A percentile compares a stretch with the other conserved stretches of the same genome.
Conservation (phyloP, 2,888 invertebrate genomes). For the Meganola albula region DNA sequence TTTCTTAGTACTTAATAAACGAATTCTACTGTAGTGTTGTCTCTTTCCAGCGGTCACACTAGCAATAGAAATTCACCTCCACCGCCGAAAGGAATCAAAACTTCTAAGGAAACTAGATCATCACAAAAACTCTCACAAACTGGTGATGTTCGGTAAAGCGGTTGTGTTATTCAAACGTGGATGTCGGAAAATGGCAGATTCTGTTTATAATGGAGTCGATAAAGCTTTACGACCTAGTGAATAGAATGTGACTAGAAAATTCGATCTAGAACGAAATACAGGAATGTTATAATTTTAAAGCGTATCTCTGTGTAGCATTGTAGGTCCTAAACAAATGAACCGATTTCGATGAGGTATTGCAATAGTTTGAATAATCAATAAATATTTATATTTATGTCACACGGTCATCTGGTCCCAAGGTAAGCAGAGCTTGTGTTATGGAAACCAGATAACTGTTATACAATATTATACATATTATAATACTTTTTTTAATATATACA, state of each 20-base stretch:
- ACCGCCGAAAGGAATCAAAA: constrained; percentile 36
- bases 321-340: too few relatives aligned
- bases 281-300: neutral
- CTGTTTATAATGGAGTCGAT: constrained; percentile 38
- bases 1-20: too few relatives aligned
- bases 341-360: too few relatives aligned
- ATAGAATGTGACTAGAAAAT: constrained; percentile 12
- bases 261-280: neutral
- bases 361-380: too few relatives aligned
- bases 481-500: too few relatives aligned
- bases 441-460: too few relatives aligned
- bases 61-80: constrained; percentile 47
- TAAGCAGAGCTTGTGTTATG: too few relatives aligned
- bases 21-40: too few relatives aligned
- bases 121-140: constrained; percentile 21
- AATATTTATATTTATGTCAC: too few relatives aligned
- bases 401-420: too few relatives aligned
- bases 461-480: too few relatives aligned
- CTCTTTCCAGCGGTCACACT: constrained; percentile 42
- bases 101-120: constrained; percentile 20
- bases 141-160: constrained; percentile 24
- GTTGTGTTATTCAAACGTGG: constrained; percentile 23
- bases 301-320: too few relatives aligned
- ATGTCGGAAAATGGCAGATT: constrained; percentile 26
- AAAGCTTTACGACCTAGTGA: constrained; percentile 47